Evolutionary conservation across 2,797 vertebrate species (phyloP).

Genomic region (Dendrocincla tyrannina): DNA sequence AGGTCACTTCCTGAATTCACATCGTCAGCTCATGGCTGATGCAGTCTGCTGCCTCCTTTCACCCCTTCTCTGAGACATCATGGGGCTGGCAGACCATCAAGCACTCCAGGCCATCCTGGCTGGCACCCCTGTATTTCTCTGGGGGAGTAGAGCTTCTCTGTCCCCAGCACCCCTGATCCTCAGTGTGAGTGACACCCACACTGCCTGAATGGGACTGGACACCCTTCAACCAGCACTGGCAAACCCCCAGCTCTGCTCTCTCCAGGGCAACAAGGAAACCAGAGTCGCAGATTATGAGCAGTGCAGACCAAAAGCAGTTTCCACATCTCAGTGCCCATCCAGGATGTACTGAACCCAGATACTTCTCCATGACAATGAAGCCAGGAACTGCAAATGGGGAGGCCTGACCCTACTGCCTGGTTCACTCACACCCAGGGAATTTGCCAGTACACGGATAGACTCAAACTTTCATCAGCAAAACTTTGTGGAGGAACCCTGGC

Average conservation of each 20-base stretch:
- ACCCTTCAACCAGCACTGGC: not conserved
- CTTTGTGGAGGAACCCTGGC: not conserved
- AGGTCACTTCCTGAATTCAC: not conserved
- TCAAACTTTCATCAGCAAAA: slow-evolving; percentile 8
- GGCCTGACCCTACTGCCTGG: not conserved
- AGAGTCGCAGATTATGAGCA: not conserved
- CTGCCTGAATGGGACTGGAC: not conserved
- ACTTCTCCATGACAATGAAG: not conserved
- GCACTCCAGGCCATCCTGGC: not conserved
- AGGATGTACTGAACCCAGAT: not conserved
- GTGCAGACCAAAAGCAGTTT: not conserved
- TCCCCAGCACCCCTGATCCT: not conserved
- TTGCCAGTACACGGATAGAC: not conserved
- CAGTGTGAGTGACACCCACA: not conserved
- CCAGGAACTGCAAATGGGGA: not conserved
- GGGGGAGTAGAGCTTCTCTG: not conserved
- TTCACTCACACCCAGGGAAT: not conserved
- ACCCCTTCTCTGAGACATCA: not conserved
- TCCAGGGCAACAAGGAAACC: not conserved
- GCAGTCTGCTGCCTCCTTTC: not conserved
- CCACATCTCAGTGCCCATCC: not conserved
- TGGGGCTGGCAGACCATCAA: accelerated
- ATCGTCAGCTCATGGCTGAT: not conserved
- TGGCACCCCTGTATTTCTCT: not conserved
- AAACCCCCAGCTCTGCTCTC: not conserved